Evolutionary conservation across 2,113 vertebrate species (phyloP).

Genomic region (Nycticryphes semicollaris): DNA sequence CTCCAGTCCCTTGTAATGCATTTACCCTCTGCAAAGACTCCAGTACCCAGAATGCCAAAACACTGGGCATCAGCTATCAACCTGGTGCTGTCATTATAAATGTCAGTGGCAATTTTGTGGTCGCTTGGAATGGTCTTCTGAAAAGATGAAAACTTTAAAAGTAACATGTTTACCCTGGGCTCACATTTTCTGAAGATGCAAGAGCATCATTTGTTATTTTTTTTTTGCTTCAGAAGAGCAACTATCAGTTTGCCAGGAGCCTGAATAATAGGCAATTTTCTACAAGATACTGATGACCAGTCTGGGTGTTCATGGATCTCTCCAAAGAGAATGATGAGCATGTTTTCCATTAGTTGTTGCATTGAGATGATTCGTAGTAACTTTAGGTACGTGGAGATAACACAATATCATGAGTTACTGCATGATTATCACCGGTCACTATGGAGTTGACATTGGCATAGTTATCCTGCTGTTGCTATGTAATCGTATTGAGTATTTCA

Average conservation of each 20-base stretch:
- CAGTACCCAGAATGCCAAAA: not conserved
- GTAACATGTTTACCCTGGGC: not conserved
- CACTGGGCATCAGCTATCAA: not conserved
- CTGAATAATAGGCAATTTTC: not conserved
- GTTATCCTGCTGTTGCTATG: not conserved
- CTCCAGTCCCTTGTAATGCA: not conserved
- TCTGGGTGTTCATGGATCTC: not conserved
- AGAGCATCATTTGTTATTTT: not conserved
- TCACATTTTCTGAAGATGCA: not conserved
- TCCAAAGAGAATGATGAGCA: not conserved
- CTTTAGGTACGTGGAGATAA: not conserved
- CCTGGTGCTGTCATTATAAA: not conserved
- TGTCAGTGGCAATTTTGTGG: not conserved
- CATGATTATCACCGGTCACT: not conserved
- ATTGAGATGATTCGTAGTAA: not conserved
- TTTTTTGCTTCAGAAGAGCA: not conserved
- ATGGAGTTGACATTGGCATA: not conserved
- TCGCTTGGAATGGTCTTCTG: not conserved
- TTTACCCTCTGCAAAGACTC: not conserved
- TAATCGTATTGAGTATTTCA: not conserved
- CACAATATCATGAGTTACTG: not conserved
- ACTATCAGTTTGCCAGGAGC: not conserved
- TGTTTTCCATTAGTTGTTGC: not conserved
- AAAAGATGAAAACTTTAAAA: not conserved
- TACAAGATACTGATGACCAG: not conserved